Evolutionary conservation across 2,113 vertebrate species (phyloP), one percentile per base, ranked within the genome.

Genomic region (Sceloporus tristichus): DNA sequence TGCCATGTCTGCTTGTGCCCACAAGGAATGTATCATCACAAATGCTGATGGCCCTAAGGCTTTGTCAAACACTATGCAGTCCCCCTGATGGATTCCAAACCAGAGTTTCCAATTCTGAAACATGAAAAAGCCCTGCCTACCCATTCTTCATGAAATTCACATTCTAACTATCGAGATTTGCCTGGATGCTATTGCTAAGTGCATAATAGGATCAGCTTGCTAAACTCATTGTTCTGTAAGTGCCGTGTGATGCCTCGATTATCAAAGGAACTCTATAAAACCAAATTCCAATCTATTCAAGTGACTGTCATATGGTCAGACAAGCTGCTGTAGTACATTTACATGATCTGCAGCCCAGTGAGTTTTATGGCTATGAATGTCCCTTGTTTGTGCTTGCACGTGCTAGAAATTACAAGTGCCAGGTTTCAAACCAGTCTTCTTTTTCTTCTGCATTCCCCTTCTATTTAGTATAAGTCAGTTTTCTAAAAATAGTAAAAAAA

Each of bases 171-270:
- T 84, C 75, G 77, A 90, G 89, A 89, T 89, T 85, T 93, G 89
- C 88, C 85, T 90, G 81, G 21, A 54, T 0, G 1, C 79, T 89
- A 91, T 86, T 84, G 85, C 90, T 92, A 92, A 90, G 84, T 85
- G 82, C 86, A 66, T 92, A 92, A 95, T 92, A 92, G 89, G 90
- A 89, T 90, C 48, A 81, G 85, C 65, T 77, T 84, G 86, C 85
- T 89, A 68, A 92, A 87, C 82, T 90, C 87, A 87, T 95, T 94
- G 87, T 93, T 90, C 93, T 84, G 42, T 82, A 25, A 92, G 88
- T 90, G 88, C 90, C 91, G 75, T 93, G 91, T 89, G 94, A 93
- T 88, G 76, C 91, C 0, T 0, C 0, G 0, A 53, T 91, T 90
- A 91, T 0, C 0, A 74, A 95, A 93, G 79, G 81, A 2, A n/a